Conservation (phyloP, 2,797 vertebrate genomes). For the Meriones psammophilus region DNA sequence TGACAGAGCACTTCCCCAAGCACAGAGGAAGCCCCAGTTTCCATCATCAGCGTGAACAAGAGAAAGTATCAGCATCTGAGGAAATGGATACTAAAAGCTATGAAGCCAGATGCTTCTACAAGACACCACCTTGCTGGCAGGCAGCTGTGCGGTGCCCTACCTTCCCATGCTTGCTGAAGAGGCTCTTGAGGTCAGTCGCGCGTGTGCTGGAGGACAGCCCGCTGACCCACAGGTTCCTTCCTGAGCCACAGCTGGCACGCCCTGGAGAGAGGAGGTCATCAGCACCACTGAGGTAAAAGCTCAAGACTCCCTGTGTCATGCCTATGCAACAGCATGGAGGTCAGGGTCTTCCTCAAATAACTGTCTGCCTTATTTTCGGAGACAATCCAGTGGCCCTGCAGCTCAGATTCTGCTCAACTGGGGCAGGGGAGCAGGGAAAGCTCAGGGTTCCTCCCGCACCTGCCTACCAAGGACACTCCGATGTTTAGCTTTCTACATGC, state of each 20-base stretch:
- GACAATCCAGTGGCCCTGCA: not conserved
- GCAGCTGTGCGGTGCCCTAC: slow-evolving; percentile 83
- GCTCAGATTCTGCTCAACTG: not conserved
- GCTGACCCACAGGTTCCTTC: slow-evolving; percentile 98
- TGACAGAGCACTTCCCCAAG: not conserved
- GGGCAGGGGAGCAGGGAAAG: no score
- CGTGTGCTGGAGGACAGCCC: slow-evolving; percentile 98
- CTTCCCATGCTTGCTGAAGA: slow-evolving; percentile 99
- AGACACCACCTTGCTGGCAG: not conserved
- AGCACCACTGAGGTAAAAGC: not conserved
- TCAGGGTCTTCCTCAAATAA: not conserved
- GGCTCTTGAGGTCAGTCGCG: slow-evolving; percentile 97
- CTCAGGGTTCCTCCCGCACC: no score
- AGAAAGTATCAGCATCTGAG: not conserved
- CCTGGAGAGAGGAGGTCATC: slow-evolving; percentile 77
- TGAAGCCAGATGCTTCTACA: not conserved
- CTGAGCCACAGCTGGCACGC: slow-evolving; percentile 87
- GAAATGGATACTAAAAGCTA: not conserved
- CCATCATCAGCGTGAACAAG: no score
- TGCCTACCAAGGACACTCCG: not conserved
- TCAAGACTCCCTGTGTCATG: not conserved
- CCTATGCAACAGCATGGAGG: not conserved
- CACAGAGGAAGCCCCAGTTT: no score
- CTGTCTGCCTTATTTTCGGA: not conserved
- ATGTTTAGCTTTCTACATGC: not conserved